Conservation (phyloP, 2,113 vertebrate genomes). For the Ifrita kowaldi region DNA sequence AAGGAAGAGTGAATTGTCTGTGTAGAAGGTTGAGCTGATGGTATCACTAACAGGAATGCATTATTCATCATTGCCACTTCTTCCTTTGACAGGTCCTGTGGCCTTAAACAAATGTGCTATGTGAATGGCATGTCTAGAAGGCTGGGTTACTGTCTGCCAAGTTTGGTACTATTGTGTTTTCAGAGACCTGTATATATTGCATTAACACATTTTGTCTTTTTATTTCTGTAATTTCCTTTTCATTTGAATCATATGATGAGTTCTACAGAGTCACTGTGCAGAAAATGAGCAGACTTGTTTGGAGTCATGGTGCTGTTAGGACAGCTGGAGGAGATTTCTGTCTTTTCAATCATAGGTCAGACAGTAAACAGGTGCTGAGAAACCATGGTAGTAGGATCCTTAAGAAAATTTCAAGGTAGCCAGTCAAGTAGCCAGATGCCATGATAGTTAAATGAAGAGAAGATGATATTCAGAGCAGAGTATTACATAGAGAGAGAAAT, state of each 20-base stretch:
- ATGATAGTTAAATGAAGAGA: neutral
- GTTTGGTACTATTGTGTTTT: neutral
- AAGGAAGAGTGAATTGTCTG: neutral
- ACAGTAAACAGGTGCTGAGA: neutral
- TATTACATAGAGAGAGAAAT: neutral
- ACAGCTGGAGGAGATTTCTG: neutral
- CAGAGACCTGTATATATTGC: neutral
- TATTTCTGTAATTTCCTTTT: neutral
- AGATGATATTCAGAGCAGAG: neutral
- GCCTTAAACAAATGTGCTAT: constrained; percentile 1
- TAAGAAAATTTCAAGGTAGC: neutral
- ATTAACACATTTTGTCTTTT: neutral
- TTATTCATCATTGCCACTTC: constrained; percentile 46
- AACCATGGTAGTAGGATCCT: neutral
- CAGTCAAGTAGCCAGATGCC: neutral
- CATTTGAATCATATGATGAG: neutral
- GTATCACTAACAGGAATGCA: neutral
- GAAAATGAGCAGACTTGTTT: neutral
- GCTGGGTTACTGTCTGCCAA: neutral
- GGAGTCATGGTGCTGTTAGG: neutral
- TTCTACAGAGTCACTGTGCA: neutral
- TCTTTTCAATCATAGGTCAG: neutral
- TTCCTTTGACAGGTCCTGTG: neutral
- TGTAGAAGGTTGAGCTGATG: neutral
- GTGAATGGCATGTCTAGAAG: constrained; percentile 31